A percentile compares a stretch with the other conserved stretches of the same genome.
These are phyloP conservation scores for Campylomormyrus tamandua DNA, from an alignment of 2,113 vertebrate species.

Conservation along the genomic window DNA sequence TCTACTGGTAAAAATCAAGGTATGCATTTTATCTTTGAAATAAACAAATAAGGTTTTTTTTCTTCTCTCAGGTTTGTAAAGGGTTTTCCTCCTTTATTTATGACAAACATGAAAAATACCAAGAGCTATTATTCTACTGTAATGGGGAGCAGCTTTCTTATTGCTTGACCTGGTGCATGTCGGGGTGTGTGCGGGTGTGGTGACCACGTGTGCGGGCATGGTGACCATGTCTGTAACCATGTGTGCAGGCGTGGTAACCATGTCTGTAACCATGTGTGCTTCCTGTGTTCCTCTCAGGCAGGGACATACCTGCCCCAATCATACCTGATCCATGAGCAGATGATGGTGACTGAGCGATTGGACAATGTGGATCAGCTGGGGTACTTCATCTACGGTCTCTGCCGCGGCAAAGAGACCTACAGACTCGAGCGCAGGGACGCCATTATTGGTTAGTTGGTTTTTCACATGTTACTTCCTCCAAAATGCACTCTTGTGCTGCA, in stretches of 20 bases:
- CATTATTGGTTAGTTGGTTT: conserved; percentile 60
- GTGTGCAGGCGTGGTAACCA: not conserved
- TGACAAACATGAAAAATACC: not conserved
- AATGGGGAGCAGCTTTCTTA: not conserved
- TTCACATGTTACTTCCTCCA: not conserved
- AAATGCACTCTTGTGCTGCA: not conserved
- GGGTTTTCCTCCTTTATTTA: not conserved
- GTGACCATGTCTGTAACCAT: not conserved
- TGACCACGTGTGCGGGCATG: not conserved
- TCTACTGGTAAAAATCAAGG: conserved; percentile 86
- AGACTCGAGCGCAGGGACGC: conserved; percentile 72
- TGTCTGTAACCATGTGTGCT: not conserved
- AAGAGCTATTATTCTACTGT: not conserved
- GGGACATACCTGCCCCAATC: conserved; percentile 94
- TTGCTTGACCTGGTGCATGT: not conserved
- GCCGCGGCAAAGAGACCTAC: conserved; percentile 76
- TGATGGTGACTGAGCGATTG: conserved; percentile 91
- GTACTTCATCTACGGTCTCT: conserved; percentile 76
- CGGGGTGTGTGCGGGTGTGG: not conserved
- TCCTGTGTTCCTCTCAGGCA: conserved; percentile 57
- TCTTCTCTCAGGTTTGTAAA: not conserved
- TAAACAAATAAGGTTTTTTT: not conserved
- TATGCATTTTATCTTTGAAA: conserved; percentile 35
- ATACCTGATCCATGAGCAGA: conserved; percentile 85
- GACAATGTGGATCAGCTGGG: conserved; percentile 77